Evolutionary conservation across 2,113 vertebrate species (phyloP).

Genomic region (Bufo gargarizans): DNA sequence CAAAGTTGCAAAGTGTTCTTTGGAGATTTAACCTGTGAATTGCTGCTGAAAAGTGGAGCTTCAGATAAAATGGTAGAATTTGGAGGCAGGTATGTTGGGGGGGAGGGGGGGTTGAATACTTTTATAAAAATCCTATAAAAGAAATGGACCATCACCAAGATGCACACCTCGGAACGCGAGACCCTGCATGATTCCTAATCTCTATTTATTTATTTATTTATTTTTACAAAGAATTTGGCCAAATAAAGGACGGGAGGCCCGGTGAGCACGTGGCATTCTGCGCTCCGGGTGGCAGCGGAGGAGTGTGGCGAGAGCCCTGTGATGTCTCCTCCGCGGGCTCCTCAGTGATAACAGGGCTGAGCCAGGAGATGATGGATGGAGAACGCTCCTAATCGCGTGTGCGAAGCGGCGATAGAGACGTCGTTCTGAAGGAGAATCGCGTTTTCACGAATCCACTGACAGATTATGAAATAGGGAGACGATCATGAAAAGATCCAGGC

Average conservation of each 20-base stretch:
- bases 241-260: not conserved
- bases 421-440: slow-evolving; percentile 18
- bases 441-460: slow-evolving; percentile 55
- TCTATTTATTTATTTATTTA: too few species aligned
- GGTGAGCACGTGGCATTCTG: not conserved
- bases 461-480: slow-evolving; percentile 58
- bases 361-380: slow-evolving; percentile 45
- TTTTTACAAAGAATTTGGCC: not conserved
- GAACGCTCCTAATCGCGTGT: slow-evolving; percentile 63
- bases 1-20: too few species aligned
- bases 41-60: too few species aligned
- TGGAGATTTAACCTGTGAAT: not conserved
- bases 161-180: not conserved
- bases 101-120: too few species aligned
- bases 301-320: slow-evolving; percentile 11
- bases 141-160: not conserved
- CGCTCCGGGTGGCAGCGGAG: slow-evolving; percentile 33
- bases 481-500: slow-evolving; percentile 61
- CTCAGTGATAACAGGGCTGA: slow-evolving; percentile 39
- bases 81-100: too few species aligned
- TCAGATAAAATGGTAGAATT: too few species aligned
- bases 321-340: slow-evolving; percentile 18
- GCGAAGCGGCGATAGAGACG: slow-evolving; percentile 54
- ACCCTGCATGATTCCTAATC: not conserved
- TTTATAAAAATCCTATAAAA: too few species aligned